These are phyloP conservation scores for Pocillopora meandrina DNA, from an alignment of 92 coral and sea anemone species.

Conservation along the genomic window DNA sequence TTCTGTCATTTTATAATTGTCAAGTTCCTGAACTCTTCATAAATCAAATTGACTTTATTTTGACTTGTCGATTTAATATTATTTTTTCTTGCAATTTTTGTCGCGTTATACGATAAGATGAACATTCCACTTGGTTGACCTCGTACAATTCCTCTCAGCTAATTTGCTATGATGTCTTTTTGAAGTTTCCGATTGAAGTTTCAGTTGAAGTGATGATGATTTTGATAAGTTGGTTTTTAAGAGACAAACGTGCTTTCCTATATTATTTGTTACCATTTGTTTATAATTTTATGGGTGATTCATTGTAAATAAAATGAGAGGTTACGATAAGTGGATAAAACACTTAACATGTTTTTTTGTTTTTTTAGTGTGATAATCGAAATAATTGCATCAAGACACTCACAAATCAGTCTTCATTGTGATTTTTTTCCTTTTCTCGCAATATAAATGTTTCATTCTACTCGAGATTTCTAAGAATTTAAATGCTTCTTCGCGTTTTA, in stretches of 20 bases:
- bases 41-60: conserved; percentile 8
- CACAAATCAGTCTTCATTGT: background rate
- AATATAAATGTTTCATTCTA: no score
- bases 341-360: background rate
- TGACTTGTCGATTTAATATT: conserved; percentile 1
- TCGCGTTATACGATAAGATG: background rate
- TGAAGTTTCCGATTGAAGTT: no score
- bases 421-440: background rate
- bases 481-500: no score
- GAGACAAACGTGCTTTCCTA: background rate
- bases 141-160: background rate
- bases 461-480: no score
- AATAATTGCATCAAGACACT: background rate
- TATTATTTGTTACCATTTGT: background rate
- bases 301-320: conserved; percentile 17
- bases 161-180: background rate
- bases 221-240: conserved; percentile 24
- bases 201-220: background rate
- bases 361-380: conserved; percentile 7
- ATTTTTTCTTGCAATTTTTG: background rate
- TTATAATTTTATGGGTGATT: background rate
- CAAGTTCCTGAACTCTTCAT: background rate
- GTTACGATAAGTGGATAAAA: conserved; percentile 16
- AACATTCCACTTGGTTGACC: background rate
- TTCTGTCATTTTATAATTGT: background rate